Base-by-base conservation (phyloP, 1,140 invertebrate species). In the Cotesia vestalis region DNA sequence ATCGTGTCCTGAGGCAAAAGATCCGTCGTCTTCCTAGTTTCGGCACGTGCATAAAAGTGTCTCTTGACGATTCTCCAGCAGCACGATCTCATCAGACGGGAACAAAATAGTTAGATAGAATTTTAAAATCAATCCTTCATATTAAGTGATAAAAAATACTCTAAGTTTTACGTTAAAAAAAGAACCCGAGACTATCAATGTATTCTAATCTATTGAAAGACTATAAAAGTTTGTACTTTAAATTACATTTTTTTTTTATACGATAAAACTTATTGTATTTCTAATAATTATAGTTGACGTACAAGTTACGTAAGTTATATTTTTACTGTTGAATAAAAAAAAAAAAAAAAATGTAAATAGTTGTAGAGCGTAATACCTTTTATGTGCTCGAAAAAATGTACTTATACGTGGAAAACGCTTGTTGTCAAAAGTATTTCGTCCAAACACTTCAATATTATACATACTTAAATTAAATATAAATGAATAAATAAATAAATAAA, bases 321-420 rank as follows among this genome's bases (percentile, higher is more conserved):
- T 75, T 75, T 72, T 75, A 72, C 71, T 62, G 64, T 70, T 63
- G 40, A 72, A 71, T 75, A 70, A 73, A 46, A 46, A 2, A 9
- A 46, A 70, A 73, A 46, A 46, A 2, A 9, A 46, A 46, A 72
- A 17, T 38, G 36, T 55, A 64, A 46, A 40, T 61, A 69, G 34
- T 66, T 27, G 70, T 40, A 38, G 20, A 59, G 34, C 51, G 6
- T 20, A 40, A 60, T 60, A 59, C 11, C 36, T 36, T 57, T 36
- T 34, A 68, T 68, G 14, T 38, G 36, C 8, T 35, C 38, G 12
- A 46, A 57, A 55, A 66, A 62, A 40, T 55, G 53, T 55, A 55
- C 17, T 55, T 55, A 55, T n/a, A 55, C 2, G n/a, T 14, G 5
- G 3, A n/a, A 60, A 60, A 35, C 20, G 59, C 59, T 60, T 60